These are phyloP conservation scores for Enteromius afrohamiltoni DNA, from an alignment of 2,797 vertebrate genomes.

Conservation along the genomic window DNA sequence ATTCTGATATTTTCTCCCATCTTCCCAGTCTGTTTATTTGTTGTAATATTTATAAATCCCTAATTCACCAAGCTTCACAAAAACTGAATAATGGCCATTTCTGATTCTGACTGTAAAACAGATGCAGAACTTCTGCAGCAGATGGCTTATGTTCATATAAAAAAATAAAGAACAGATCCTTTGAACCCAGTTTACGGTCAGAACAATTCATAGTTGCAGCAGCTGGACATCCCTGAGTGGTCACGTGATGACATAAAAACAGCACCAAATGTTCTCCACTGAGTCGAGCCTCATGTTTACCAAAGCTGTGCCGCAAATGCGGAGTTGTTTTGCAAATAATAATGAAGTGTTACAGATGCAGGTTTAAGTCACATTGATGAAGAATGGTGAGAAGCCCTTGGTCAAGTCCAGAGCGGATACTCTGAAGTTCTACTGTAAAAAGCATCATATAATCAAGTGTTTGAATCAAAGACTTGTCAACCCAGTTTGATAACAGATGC, in stretches of 20 bases:
- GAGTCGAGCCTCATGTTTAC: background rate
- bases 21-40: background rate
- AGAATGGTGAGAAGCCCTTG: background rate
- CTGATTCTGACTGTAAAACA: slow-evolving; percentile 5
- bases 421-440: background rate
- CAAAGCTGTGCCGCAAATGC: slow-evolving; percentile 12
- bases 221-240: slow-evolving; percentile 22
- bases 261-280: background rate
- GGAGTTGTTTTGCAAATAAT: background rate
- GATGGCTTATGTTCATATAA: slow-evolving; percentile 27
- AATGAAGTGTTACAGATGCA: background rate
- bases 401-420: background rate
- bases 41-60: background rate
- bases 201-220: slow-evolving; percentile 31
- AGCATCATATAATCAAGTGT: background rate
- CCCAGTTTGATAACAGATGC: background rate
- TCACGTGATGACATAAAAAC: slow-evolving; percentile 4
- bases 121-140: slow-evolving; percentile 3
- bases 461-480: slow-evolving; percentile 16
- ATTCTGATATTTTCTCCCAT: background rate
- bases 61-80: background rate
- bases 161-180: slow-evolving; percentile 7
- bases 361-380: background rate
- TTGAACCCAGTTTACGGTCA: slow-evolving; percentile 13
- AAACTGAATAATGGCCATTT: background rate